Evolutionary conservation across 2,113 vertebrate species (phyloP), one percentile per base, ranked within the genome.

Genomic region (Heptranchias perlo): DNA sequence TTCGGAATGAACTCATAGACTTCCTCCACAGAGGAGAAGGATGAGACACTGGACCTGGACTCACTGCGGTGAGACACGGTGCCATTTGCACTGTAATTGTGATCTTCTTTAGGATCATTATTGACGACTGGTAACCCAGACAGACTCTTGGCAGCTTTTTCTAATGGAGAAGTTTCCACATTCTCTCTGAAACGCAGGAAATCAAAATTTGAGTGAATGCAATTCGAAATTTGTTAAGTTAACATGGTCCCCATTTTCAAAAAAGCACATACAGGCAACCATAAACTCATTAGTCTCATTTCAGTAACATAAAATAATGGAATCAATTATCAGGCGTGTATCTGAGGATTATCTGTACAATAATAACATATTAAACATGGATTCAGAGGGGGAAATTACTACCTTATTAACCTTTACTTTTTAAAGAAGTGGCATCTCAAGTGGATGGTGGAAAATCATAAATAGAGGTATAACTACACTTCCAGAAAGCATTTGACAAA

Each of bases 21-120:
- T 96, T 99, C 98, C 0, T 99, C 98, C 65, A 99, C 97, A 96
- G 99, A 98, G 96, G 98, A 98, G 25, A 99, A 96, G 52, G 97
- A 97, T 78, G 96, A 96, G 96, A 98, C 98, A 96, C 98, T 98
- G 89, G 98, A 96, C 0, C 99, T 99, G 96, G 98, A 98, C n/a
- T 98, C 96, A 44, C 99, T 99, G 0, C 98, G 98, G 3, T 98
- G 99, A 96, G 98, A 98, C 96, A 98, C 98, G 31, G 99, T 97
- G 11, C 97, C 98, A 96, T 97, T 98, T 78, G 98, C 99, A 0
- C 98, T 99, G 97, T 99, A 99, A 97, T 99, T 99, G 97, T 99
- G 99, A 97, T 99, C 99, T 98, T 99, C 99, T 96, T 98, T 99
- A 0, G 99, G 99, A 96, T 99, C 99, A 0, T 98, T 98, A 97